Evolutionary conservation across 2,797 vertebrate species (phyloP), one percentile per base, ranked within the genome.

Genomic region (Chrysocyon brachyurus): DNA sequence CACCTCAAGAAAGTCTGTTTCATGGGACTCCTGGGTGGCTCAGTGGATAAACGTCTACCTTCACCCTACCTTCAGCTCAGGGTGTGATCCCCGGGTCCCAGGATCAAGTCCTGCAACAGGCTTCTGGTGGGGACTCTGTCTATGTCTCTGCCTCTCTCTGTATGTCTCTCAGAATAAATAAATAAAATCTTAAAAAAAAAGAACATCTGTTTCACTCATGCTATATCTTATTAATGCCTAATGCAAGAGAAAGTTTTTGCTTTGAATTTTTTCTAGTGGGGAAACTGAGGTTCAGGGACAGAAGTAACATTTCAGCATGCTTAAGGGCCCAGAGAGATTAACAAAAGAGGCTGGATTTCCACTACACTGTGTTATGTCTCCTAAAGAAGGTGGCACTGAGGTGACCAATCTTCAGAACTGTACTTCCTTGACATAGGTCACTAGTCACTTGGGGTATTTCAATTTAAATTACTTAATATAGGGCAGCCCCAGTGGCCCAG

Each of bases 281-380:
- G 24, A 72, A 90, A 61, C 11, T 66, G 59, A 93, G 26, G 6
- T 79, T 40, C 19, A 66, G 2, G 64, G 61, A 46, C 12, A 33
- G 56, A 36, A 2, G 1, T 12, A 17, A 54, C 57, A n/a, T 10
- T 17, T 2, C 12, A 56, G 57, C 5, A 40, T 17, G 15, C 2
- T 6, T 16, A 66, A 26, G 22, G 14, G 5, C 12, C 31, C 46
- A 79, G 56, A 57, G 3, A 33, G 8, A n/a, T n/a, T 8, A 46
- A 12, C 0, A 12, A 3, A 70, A 24, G 49, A 66, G 10, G 6
- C 5, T 61, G 46, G 31, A 17, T 52, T 56, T 36, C 49, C 0
- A 0, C 1, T 22, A 36, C 0, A 2, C 11, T 14, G 12, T 0
- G 1, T 16, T 26, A 0, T 31, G 12, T 86, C 31, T 91, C 49